Evolutionary conservation across 2,113 vertebrate species (phyloP).

Genomic region (Lagopus muta): DNA sequence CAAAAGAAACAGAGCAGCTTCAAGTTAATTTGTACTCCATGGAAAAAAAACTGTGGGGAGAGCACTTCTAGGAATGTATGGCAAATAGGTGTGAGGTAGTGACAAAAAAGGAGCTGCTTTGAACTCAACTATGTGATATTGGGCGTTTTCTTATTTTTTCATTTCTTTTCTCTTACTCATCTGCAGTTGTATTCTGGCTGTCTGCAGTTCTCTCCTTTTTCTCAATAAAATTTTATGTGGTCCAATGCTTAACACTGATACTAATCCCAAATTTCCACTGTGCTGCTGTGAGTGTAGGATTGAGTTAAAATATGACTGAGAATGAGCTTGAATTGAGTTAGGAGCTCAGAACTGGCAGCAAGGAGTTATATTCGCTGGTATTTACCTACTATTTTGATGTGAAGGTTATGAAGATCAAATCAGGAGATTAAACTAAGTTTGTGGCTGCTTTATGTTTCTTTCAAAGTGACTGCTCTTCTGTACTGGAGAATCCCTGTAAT

Average conservation of each 20-base stretch:
- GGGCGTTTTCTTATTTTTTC: not conserved
- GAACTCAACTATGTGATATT: not conserved
- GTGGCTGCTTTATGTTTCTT: not conserved
- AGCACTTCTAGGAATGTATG: not conserved
- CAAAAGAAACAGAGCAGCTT: not conserved
- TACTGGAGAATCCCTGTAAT: not conserved
- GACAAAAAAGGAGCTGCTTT: not conserved
- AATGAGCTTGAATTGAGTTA: not conserved
- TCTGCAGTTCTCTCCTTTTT: not conserved
- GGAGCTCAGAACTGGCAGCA: not conserved
- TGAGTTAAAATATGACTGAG: not conserved
- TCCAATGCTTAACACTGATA: not conserved
- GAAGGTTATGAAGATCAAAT: not conserved
- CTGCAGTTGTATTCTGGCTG: not conserved
- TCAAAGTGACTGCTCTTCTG: not conserved
- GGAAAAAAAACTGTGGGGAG: not conserved
- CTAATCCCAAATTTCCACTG: not conserved
- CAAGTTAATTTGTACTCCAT: not conserved
- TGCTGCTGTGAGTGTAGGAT: not conserved
- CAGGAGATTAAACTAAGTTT: slow-evolving; percentile 3
- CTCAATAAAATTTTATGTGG: not conserved
- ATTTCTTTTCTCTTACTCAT: not conserved
- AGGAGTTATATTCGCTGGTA: not conserved
- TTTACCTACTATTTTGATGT: not conserved
- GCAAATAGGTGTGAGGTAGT: not conserved